Evolutionary conservation across 2,888 invertebrate species (phyloP).

Genomic region (Lacanobia oleracea): DNA sequence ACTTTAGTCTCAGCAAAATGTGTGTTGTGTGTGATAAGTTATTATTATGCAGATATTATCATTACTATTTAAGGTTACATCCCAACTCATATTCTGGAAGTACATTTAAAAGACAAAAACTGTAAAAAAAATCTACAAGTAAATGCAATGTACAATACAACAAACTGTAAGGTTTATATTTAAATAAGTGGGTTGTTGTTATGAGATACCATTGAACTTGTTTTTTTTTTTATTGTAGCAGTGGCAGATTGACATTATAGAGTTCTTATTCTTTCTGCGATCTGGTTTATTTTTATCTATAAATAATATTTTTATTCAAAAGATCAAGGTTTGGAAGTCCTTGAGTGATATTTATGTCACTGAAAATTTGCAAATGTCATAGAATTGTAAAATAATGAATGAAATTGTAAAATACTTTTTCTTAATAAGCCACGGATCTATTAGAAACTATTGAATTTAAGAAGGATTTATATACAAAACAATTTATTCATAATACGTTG

Average conservation of each 20-base stretch:
- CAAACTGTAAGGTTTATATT: conserved; percentile 36
- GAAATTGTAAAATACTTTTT: too few species aligned
- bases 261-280: not conserved
- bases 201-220: conserved; percentile 16
- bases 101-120: not conserved
- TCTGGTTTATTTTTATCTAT: conserved; percentile 3
- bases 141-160: conserved; percentile 5
- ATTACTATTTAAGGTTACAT: not conserved
- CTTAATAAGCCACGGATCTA: too few species aligned
- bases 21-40: too few species aligned
- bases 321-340: not conserved
- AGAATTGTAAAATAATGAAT: too few species aligned
- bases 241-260: not conserved
- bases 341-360: too few species aligned
- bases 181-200: conserved; percentile 34
- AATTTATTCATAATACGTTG: too few species aligned
- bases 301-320: too few species aligned
- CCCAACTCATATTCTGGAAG: not conserved
- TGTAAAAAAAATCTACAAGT: not conserved
- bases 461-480: too few species aligned
- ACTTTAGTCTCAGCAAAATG: too few species aligned
- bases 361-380: too few species aligned
- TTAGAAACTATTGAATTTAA: too few species aligned
- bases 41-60: not conserved
- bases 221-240: conserved; percentile 3